A percentile compares a stretch with the other conserved stretches of the same genome.
Evolutionary conservation across 2,797 vertebrate species (phyloP).

Genomic region (Anguilla megastoma): DNA sequence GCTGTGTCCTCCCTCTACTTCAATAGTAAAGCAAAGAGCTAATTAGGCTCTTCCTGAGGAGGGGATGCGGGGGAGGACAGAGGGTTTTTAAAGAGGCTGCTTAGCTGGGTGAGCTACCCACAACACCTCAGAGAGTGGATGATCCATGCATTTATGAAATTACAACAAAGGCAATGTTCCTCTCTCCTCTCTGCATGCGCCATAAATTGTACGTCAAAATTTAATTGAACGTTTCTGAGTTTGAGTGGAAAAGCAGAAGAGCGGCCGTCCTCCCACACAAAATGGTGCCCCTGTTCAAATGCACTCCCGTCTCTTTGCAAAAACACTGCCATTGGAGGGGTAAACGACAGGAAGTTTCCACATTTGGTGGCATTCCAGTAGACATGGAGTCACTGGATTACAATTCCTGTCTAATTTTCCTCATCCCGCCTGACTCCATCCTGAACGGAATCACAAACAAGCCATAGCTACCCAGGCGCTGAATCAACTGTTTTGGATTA

Average conservation of each 20-base stretch:
- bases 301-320: neutral
- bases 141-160: neutral
- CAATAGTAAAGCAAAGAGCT: neutral
- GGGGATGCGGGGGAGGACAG: neutral
- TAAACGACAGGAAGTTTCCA: neutral
- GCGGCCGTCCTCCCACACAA: neutral
- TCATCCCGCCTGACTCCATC: neutral
- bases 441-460: neutral
- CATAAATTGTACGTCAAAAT: neutral
- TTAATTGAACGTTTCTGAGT: neutral
- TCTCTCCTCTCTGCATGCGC: neutral
- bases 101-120: neutral
- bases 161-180: neutral
- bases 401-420: neutral
- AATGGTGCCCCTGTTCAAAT: neutral
- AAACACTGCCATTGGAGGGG: neutral
- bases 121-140: neutral
- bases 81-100: neutral
- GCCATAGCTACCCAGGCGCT: neutral
- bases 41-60: neutral
- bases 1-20: slow-evolving; percentile 1
- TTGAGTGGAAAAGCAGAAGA: neutral
- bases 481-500: neutral
- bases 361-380: neutral
- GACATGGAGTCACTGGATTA: neutral